These are phyloP conservation scores for Drosophila setifemur DNA, from an alignment of 1,140 invertebrate genomes.

Conservation along the genomic window DNA sequence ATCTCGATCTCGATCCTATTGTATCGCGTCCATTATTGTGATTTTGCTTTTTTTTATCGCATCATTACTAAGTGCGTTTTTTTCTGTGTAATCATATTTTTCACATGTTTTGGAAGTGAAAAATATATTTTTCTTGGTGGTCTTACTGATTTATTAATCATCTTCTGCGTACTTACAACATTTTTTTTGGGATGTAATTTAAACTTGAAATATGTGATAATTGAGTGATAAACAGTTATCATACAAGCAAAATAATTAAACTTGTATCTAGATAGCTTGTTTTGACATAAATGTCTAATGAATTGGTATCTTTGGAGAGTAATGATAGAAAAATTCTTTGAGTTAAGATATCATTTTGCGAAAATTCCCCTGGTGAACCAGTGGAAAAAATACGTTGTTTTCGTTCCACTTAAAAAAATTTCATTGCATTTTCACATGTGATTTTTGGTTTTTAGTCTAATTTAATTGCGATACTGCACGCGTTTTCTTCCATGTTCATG, in stretches of 20 bases:
- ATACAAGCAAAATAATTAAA: conserved; percentile 17
- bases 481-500: conserved; percentile 38
- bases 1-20: too few species aligned
- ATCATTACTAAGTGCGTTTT: too few species aligned
- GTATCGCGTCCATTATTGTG: too few species aligned
- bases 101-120: too few species aligned
- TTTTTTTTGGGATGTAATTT: conserved; percentile 11
- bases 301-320: conserved; percentile 13
- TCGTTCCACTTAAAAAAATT: conserved; percentile 2
- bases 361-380: conserved; percentile 10
- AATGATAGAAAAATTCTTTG: conserved; percentile 1
- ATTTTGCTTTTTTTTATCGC: too few species aligned
- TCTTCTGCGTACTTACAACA: background rate
- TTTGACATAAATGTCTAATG: conserved; percentile 24
- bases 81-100: too few species aligned
- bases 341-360: background rate
- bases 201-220: background rate
- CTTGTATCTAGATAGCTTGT: conserved; percentile 29
- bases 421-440: conserved; percentile 30
- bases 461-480: conserved; percentile 21
- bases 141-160: background rate
- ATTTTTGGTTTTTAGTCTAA: conserved; percentile 13
- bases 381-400: background rate
- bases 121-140: too few species aligned
- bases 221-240: conserved; percentile 12